Percentiles rank a stretch among this genome's conserved stretches.
Evolutionary conservation across 2,888 invertebrate species (phyloP).

Genomic region (Dromius quadrimaculatus): DNA sequence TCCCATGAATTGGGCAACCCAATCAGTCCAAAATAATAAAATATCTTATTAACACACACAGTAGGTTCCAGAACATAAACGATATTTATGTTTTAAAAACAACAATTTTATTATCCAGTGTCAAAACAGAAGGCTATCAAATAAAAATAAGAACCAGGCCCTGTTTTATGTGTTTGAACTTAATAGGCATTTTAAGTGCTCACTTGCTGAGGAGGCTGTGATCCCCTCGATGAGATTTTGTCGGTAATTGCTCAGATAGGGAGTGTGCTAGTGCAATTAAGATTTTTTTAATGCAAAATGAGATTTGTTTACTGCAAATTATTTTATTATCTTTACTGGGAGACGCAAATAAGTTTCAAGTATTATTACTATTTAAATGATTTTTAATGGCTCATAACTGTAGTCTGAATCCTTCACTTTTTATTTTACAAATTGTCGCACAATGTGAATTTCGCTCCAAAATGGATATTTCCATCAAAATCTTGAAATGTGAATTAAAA

Average conservation of each 20-base stretch:
- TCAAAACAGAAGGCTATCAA: slow-evolving; percentile 41
- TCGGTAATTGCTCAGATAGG: slow-evolving; percentile 19
- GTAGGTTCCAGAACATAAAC: slow-evolving; percentile 35
- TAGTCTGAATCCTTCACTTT: no score
- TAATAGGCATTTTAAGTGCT: slow-evolving; percentile 29
- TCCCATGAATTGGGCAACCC: neutral
- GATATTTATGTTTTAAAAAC: slow-evolving; percentile 43
- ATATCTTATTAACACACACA: slow-evolving; percentile 41
- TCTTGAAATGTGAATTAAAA: no score
- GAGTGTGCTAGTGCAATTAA: slow-evolving; percentile 10
- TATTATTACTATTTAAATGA: no score
- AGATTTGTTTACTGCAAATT: neutral
- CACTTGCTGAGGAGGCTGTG: slow-evolving; percentile 8
- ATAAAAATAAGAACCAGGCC: slow-evolving; percentile 24
- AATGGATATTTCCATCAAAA: no score
- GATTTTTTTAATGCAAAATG: slow-evolving; percentile 1
- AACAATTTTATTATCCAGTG: slow-evolving; percentile 44
- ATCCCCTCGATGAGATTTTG: slow-evolving; percentile 14
- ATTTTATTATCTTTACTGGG: slow-evolving; percentile 28
- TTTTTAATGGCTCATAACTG: no score
- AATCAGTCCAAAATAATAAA: slow-evolving; percentile 31
- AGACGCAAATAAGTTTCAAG: slow-evolving; percentile 18
- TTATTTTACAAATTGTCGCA: no score
- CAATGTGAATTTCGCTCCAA: no score
- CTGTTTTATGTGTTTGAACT: slow-evolving; percentile 31